These are phyloP conservation scores for Odobenus rosmarus DNA, from an alignment of 2,113 vertebrate genomes.

Conservation along the genomic window DNA sequence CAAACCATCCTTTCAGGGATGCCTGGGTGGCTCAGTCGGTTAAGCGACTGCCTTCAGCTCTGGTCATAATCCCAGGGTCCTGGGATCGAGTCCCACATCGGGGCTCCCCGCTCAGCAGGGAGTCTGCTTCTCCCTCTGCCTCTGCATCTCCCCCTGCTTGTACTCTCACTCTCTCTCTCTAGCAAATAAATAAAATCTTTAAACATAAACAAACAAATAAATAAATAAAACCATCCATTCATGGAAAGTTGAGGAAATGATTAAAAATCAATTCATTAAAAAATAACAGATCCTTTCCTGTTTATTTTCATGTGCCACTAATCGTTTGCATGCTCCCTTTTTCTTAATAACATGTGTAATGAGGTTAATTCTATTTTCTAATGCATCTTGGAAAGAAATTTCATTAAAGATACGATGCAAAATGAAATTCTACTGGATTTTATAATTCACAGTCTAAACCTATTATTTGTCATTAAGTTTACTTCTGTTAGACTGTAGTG, in stretches of 20 bases:
- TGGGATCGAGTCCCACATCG: no score
- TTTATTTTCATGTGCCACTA: not conserved
- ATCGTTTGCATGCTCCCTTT: not conserved
- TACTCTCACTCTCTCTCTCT: no score
- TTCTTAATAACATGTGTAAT: not conserved
- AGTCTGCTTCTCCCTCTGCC: no score
- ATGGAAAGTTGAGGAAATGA: not conserved
- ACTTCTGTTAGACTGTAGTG: not conserved
- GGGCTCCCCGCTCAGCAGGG: no score
- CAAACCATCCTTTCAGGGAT: not conserved
- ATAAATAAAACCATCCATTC: not conserved
- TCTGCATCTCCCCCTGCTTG: no score
- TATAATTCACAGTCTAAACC: not conserved
- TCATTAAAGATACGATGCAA: not conserved
- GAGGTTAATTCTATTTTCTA: not conserved
- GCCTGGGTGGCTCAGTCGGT: no score
- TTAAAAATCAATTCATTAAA: not conserved
- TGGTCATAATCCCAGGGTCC: no score
- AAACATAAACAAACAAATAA: not conserved
- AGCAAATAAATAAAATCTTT: no score
- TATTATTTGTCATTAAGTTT: not conserved
- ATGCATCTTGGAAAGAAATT: not conserved
- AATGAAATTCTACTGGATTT: not conserved
- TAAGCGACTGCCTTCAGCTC: no score
- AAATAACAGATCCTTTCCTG: not conserved